phyloP scores from a whole-genome alignment of 2,888 invertebrate genomes.

The Troglohyphantes excavatus region DNA sequence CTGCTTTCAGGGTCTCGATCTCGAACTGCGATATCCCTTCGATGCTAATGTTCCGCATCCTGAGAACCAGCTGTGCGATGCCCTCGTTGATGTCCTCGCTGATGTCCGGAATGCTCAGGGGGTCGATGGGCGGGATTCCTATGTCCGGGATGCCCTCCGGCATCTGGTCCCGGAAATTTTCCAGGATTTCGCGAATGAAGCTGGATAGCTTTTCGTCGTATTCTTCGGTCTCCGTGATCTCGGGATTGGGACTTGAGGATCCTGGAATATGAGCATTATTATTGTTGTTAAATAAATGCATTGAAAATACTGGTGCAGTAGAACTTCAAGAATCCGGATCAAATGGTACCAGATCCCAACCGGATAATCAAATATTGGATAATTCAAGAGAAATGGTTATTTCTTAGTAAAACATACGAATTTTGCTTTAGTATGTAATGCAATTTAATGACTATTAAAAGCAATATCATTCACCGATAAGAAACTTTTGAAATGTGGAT shows the following conservation, averaged over 20 bases:
- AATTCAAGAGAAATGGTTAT: neutral
- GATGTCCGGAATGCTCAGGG: conserved; percentile 59
- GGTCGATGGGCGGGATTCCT: conserved; percentile 66
- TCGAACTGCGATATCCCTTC: conserved; percentile 54
- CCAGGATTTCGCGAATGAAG: conserved; percentile 63
- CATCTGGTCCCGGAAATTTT: conserved; percentile 77
- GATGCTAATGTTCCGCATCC: conserved; percentile 65
- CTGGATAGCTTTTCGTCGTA: conserved; percentile 64
- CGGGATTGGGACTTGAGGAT: neutral
- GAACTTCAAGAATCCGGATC: no score
- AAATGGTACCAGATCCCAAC: neutral
- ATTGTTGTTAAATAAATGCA: neutral
- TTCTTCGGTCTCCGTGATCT: conserved; percentile 19
- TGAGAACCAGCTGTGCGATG: conserved; percentile 41
- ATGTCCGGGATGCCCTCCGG: conserved; percentile 65
- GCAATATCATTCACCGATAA: no score
- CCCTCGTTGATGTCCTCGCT: conserved; percentile 65
- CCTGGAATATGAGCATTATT: neutral
- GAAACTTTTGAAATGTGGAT: no score
- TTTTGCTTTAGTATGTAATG: no score
- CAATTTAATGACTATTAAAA: no score
- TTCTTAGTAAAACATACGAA: no score
- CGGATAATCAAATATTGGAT: neutral
- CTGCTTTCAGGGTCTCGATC: conserved; percentile 49
- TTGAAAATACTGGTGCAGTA: no score